These are phyloP conservation scores for Ectemnius cavifrons DNA, from an alignment of 2,888 invertebrate genomes.

Conservation along the genomic window DNA sequence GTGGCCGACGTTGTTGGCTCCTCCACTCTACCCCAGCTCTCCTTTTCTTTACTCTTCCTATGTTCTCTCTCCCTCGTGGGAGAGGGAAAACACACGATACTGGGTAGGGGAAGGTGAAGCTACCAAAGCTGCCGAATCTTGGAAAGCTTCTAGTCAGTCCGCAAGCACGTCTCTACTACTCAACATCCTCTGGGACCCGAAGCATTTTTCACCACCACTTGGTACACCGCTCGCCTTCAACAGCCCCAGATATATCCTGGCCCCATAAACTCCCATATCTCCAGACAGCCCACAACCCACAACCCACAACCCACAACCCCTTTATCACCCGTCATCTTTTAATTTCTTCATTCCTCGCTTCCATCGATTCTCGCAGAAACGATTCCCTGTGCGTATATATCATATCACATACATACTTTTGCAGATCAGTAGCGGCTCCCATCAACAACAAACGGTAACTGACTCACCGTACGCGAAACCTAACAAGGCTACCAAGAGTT, in stretches of 20 bases:
- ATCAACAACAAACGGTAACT: slow-evolving; percentile 83
- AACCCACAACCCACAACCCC: not conserved
- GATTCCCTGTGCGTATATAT: too few species aligned
- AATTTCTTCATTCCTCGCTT: not conserved
- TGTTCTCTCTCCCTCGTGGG: slow-evolving; percentile 36
- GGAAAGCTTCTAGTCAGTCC: slow-evolving; percentile 69
- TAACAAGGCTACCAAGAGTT: slow-evolving; percentile 81
- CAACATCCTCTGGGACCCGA: slow-evolving; percentile 59
- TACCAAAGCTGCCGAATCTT: slow-evolving; percentile 63
- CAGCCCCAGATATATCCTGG: slow-evolving; percentile 23
- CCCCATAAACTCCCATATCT: slow-evolving; percentile 6
- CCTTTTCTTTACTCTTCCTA: slow-evolving; percentile 43
- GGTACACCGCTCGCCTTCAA: slow-evolving; percentile 32
- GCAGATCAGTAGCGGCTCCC: slow-evolving; percentile 83
- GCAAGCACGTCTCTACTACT: slow-evolving; percentile 67
- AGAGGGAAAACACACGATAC: slow-evolving; percentile 48
- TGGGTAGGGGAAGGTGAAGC: slow-evolving; percentile 57
- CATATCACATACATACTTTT: slow-evolving; percentile 48
- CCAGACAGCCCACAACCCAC: not conserved
- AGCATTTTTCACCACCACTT: slow-evolving; percentile 42
- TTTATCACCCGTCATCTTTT: not conserved
- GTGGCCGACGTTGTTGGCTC: slow-evolving; percentile 44
- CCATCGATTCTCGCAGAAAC: too few species aligned
- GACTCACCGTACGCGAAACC: slow-evolving; percentile 86
- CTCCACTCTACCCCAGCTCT: slow-evolving; percentile 43